Conservation (phyloP, 1,140 invertebrate genomes). For the Drosophila insularis region DNA sequence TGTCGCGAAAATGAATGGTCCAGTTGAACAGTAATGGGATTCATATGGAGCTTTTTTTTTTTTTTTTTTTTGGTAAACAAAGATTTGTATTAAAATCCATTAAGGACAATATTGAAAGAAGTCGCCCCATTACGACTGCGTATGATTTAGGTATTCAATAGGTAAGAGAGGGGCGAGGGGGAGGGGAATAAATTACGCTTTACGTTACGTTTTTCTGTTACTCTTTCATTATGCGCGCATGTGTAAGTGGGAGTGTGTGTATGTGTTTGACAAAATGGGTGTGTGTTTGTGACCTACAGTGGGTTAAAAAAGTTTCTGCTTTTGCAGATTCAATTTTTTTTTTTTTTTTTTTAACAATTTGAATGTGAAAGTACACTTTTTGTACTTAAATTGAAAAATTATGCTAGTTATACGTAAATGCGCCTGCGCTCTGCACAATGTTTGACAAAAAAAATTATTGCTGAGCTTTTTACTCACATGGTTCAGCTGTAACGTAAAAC, state of each 20-base stretch:
- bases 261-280: not conserved
- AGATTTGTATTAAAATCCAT: too few species aligned
- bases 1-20: too few species aligned
- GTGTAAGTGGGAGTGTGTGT: constrained; percentile 3
- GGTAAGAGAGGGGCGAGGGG: too few species aligned
- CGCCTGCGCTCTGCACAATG: not conserved
- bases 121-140: not conserved
- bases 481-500: not conserved
- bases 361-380: not conserved
- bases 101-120: not conserved
- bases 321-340: not conserved
- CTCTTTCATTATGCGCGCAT: not conserved
- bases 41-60: too few species aligned
- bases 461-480: not conserved
- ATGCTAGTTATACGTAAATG: not conserved
- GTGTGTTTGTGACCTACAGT: constrained; percentile 5
- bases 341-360: not conserved
- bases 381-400: not conserved
- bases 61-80: too few species aligned
- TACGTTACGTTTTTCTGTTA: constrained; percentile 7
- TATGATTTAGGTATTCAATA: too few species aligned
- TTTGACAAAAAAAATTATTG: not conserved
- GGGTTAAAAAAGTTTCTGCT: not conserved
- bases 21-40: too few species aligned
- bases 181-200: not conserved